phyloP scores from a whole-genome alignment of 2,888 invertebrate genomes.

The Pogonocherus hispidulus region DNA sequence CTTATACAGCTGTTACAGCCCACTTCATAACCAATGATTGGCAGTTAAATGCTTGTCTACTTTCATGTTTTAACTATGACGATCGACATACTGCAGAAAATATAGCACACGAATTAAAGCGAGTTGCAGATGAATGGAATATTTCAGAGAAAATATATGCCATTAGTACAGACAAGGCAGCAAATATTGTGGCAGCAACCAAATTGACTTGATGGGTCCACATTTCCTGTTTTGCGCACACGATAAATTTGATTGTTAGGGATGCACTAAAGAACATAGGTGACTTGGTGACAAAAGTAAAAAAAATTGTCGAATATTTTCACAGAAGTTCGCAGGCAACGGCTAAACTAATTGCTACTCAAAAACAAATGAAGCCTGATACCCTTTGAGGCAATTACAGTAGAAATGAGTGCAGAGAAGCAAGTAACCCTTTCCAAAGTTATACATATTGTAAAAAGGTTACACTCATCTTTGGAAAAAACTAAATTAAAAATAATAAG shows the following conservation, averaged over 20 bases:
- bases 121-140: conserved; percentile 32
- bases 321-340: not conserved
- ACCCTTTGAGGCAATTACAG: conserved; percentile 44
- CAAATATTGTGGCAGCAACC: conserved; percentile 33
- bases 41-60: conserved; percentile 33
- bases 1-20: conserved; percentile 30
- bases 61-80: conserved; percentile 34
- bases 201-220: conserved; percentile 36
- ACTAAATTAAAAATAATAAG: conserved; percentile 15
- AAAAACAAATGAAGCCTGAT: conserved; percentile 35
- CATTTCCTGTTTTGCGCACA: too few species aligned
- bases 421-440: conserved; percentile 47
- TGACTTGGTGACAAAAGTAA: too few species aligned
- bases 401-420: conserved; percentile 49
- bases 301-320: conserved; percentile 9
- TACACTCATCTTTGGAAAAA: conserved; percentile 22
- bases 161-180: conserved; percentile 40
- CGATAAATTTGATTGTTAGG: conserved; percentile 24
- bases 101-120: conserved; percentile 27
- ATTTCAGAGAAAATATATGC: conserved; percentile 33
- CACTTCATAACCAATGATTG: conserved; percentile 41
- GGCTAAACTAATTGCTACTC: conserved; percentile 15
- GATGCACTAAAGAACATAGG: too few species aligned
- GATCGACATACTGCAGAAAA: conserved; percentile 39
- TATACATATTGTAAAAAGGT: conserved; percentile 32